A percentile compares a stretch with the other conserved stretches of the same genome.
These are phyloP conservation scores for Lordiphosa clarofinis DNA, from an alignment of 1,140 invertebrate species.

Conservation along the genomic window DNA sequence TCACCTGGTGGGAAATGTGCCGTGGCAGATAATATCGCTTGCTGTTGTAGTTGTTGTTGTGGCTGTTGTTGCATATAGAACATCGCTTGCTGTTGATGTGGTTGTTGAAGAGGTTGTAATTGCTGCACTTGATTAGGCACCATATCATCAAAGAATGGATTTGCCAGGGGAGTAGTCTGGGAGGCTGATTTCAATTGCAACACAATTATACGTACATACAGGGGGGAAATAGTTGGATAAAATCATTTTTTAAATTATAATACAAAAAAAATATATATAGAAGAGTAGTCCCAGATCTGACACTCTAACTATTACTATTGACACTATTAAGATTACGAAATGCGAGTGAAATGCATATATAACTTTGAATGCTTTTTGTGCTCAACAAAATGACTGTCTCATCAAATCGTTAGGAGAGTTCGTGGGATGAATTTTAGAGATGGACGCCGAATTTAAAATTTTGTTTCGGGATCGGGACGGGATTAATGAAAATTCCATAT, in stretches of 20 bases:
- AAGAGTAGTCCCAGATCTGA: too few relatives aligned
- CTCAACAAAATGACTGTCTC: too few relatives aligned
- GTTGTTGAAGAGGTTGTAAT: constrained; percentile 22
- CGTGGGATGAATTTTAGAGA: too few relatives aligned
- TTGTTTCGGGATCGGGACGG: too few relatives aligned
- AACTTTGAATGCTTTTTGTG: too few relatives aligned
- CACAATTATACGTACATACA: constrained; percentile 25
- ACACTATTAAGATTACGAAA: too few relatives aligned
- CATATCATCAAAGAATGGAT: constrained; percentile 75
- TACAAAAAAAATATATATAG: too few relatives aligned
- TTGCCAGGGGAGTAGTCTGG: constrained; percentile 50
- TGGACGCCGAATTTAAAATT: too few relatives aligned
- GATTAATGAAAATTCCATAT: too few relatives aligned
- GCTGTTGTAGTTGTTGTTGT: constrained; percentile 28
- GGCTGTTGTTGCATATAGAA: constrained; percentile 45
- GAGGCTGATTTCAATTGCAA: constrained; percentile 42
- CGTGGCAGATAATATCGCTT: constrained; percentile 35
- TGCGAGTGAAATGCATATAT: too few relatives aligned
- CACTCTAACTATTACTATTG: too few relatives aligned
- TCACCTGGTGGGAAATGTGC: constrained; percentile 63
- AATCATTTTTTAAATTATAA: constrained; percentile 1
- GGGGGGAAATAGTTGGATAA: neutral
- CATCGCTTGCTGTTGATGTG: constrained; percentile 27
- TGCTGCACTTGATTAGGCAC: constrained; percentile 28
- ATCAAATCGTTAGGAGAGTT: too few relatives aligned